Evolutionary conservation across 2,797 vertebrate species (phyloP), one percentile per base, ranked within the genome.

Genomic region (Clarias fuscus): DNA sequence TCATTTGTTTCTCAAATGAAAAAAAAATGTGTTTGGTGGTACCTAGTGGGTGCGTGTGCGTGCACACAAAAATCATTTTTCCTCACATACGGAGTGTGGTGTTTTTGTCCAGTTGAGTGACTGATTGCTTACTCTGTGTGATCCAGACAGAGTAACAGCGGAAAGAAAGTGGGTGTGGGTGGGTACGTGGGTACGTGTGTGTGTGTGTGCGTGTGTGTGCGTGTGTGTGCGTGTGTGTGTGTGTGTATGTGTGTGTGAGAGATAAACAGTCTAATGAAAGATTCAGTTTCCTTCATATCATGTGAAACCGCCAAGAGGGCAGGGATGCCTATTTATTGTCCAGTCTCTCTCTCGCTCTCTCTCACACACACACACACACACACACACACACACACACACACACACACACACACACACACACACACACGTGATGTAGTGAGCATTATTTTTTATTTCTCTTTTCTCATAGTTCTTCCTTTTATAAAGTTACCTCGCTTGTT

Each of bases 241-340:
- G 24, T 3, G 24, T 15, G 43, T 7, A 18, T 1, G 20, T 0
- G 37, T 24, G 20, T n/a, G 20, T 7, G 24, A 73, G 20, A 72
- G 1, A 72, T 13, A 53, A 56, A 75, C 72, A 27, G 24, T 43
- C 82, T 88, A 85, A 88, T 86, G 79, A 89, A 85, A 86, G 88
- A 85, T 84, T 70, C 53, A 88, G 27, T 68, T 84, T 78, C n/a
- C 22, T 70, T 70, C 82, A 77, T 72, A n/a, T n/a, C 84, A 81
- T 43, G 14, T 71, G n/a, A 76, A 18, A 58, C 15, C 53, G 37
- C 72, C 53, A 62, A 37, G n/a, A 30, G 84, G 43, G 20, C 67
- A 82, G 85, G 56, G 73, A 81, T 72, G 8, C 20, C 78, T 82
- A 30, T 84, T 84, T 81, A 84, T 70, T 70, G 48, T 65, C 58